Base-by-base conservation (phyloP, 2,888 invertebrate species). In the Eueremaeus valkanovi region DNA sequence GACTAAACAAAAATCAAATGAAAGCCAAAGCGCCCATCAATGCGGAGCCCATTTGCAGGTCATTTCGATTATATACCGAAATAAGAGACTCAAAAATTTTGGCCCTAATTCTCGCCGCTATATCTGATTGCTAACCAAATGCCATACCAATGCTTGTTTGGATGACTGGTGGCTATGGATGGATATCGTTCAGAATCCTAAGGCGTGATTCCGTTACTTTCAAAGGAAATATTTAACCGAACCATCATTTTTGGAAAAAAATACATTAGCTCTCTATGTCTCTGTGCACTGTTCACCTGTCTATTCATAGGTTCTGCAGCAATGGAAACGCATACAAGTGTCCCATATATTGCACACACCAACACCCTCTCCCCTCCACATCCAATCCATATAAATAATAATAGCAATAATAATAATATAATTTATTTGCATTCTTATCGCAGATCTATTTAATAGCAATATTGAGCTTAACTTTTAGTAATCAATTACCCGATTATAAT, bases 141-240 rank as follows among this genome's bases (percentile, higher is more conserved):
- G 18, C 11, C 0, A 66, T 36, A 36, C 3, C 9, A 66, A 3
- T n/a, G 29, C 5, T 66, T n/a, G 66, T 36, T 36, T n/a, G 66
- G 36, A 33, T 66, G 66, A 36, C 36, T 66, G 66, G 29, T 58
- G 58, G 29, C 66, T 66, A 66, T 66, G 66, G 66, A 33, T 66
- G 66, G 27, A n/a, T 66, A 66, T 66, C 66, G 36, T 16, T 31
- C 18, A 18, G 61, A 66, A 66, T 66, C 66, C 40, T 21, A 29
- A 66, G 66, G 66, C 66, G 66, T 66, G 66, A 66, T 66, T 66
- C 66, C 66, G 66, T 66, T 66, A 66, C 21, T 58, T 66, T 61
- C 21, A 66, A n/a, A 66, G 66, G 66, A 66, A 66, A 66, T 66
- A 66, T 66, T 66, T 58, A 58, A 27, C 58, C 58, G 6, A 58